phyloP scores from a whole-genome alignment of 1,140 invertebrate species.

The Potamilus streckersoni region DNA sequence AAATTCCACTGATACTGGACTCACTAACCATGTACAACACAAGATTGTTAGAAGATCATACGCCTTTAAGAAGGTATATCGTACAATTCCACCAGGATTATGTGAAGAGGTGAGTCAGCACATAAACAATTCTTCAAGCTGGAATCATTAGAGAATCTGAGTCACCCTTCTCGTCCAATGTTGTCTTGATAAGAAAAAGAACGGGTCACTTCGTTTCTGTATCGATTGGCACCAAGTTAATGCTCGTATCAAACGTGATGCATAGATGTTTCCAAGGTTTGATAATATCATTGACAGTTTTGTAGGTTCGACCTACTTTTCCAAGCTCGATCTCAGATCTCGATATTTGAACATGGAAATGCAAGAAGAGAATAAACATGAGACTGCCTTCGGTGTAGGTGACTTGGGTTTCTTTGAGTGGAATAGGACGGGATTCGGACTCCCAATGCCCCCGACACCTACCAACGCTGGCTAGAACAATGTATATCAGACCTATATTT shows the following conservation, averaged over 20 bases:
- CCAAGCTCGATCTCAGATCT: slow-evolving; percentile 36
- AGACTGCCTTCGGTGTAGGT: slow-evolving; percentile 39
- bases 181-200: too few species aligned
- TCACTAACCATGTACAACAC: neutral
- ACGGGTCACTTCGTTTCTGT: too few species aligned
- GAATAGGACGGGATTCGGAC: slow-evolving; percentile 38
- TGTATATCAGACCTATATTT: slow-evolving; percentile 32
- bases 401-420: slow-evolving; percentile 40
- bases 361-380: slow-evolving; percentile 34
- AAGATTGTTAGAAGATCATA: slow-evolving; percentile 14
- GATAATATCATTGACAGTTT: slow-evolving; percentile 25
- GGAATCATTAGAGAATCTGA: too few species aligned
- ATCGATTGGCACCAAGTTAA: too few species aligned
- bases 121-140: too few species aligned
- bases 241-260: too few species aligned
- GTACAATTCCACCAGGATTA: too few species aligned
- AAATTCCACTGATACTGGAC: too few species aligned
- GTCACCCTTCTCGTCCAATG: too few species aligned
- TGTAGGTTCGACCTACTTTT: slow-evolving; percentile 40
- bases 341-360: slow-evolving; percentile 66
- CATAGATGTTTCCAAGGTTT: slow-evolving; percentile 2
- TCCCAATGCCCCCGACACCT: slow-evolving; percentile 44
- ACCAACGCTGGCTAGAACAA: slow-evolving; percentile 47
- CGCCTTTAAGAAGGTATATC: slow-evolving; percentile 3
- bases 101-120: neutral